Percentiles rank a stretch among this genome's conserved stretches.
Evolutionary conservation across 2,797 vertebrate species (phyloP).

Genomic region (Euthynnus affinis): DNA sequence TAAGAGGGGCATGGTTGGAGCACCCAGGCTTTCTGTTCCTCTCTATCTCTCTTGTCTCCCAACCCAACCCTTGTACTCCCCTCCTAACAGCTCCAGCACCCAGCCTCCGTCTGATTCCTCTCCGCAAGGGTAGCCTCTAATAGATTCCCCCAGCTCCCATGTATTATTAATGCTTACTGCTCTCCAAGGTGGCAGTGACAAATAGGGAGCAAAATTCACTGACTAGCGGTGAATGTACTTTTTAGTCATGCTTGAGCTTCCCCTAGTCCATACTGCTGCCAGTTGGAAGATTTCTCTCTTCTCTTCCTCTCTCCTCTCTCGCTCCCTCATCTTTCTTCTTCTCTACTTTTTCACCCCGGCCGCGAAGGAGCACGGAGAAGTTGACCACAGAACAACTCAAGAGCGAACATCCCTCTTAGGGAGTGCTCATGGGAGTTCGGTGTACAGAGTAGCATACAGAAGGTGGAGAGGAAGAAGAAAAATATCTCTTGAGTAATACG

Average conservation of each 20-base stretch:
- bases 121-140: constrained; percentile 96
- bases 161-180: constrained; percentile 98
- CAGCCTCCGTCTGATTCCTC: constrained; percentile 91
- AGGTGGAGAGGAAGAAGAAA: neutral
- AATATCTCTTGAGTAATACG: neutral
- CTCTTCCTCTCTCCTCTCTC: constrained; percentile 55
- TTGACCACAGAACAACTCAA: constrained; percentile 51
- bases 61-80: constrained; percentile 37
- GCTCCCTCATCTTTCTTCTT: constrained; percentile 55
- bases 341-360: constrained; percentile 47
- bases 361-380: constrained; percentile 71
- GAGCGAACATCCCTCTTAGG: constrained; percentile 13
- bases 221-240: constrained; percentile 97
- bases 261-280: constrained; percentile 91
- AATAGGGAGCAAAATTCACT: constrained; percentile 97
- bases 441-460: neutral
- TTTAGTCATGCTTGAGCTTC: constrained; percentile 98
- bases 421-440: neutral
- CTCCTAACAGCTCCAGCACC: constrained; percentile 84
- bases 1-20: constrained; percentile 69
- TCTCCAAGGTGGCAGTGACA: constrained; percentile 99
- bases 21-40: constrained; percentile 57
- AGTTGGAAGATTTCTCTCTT: constrained; percentile 88
- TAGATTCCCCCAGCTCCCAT: constrained; percentile 95
- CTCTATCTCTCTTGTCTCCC: constrained; percentile 50